Conservation (phyloP, 2,888 invertebrate genomes). For the Brachycybe producta region DNA sequence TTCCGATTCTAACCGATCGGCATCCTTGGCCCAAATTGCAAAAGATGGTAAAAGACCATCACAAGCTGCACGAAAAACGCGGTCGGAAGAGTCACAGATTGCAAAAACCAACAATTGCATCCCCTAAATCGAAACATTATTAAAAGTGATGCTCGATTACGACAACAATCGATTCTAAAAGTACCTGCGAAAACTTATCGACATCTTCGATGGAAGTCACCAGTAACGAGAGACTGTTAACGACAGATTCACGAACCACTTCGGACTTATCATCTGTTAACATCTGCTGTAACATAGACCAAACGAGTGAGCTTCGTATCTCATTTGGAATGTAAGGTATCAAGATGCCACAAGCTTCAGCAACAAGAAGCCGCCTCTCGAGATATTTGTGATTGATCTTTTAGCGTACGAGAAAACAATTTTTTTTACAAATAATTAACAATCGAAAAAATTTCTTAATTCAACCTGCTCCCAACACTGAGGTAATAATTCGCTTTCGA, state of each 20-base stretch:
- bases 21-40: constrained; percentile 47
- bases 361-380: constrained; percentile 51
- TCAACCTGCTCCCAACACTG: constrained; percentile 53
- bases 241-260: constrained; percentile 46
- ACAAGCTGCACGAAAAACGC: constrained; percentile 42
- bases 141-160: background rate
- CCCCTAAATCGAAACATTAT: constrained; percentile 25
- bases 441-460: background rate
- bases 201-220: constrained; percentile 49
- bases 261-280: constrained; percentile 50
- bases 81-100: constrained; percentile 44
- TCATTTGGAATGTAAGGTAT: constrained; percentile 50
- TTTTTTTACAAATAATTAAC: background rate
- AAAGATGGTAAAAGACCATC: constrained; percentile 47
- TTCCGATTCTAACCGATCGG: constrained; percentile 38
- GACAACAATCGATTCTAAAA: background rate
- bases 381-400: constrained; percentile 52
- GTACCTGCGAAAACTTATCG: constrained; percentile 46
- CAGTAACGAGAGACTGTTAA: constrained; percentile 47
- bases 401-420: constrained; percentile 21
- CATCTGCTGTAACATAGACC: constrained; percentile 60
- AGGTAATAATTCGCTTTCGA: constrained; percentile 53
- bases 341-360: constrained; percentile 52
- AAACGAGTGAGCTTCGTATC: constrained; percentile 50
- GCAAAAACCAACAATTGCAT: constrained; percentile 44